Evolutionary conservation across 2,888 invertebrate species (phyloP), one percentile per base, ranked within the genome.

Genomic region (Pandemis heparana): DNA sequence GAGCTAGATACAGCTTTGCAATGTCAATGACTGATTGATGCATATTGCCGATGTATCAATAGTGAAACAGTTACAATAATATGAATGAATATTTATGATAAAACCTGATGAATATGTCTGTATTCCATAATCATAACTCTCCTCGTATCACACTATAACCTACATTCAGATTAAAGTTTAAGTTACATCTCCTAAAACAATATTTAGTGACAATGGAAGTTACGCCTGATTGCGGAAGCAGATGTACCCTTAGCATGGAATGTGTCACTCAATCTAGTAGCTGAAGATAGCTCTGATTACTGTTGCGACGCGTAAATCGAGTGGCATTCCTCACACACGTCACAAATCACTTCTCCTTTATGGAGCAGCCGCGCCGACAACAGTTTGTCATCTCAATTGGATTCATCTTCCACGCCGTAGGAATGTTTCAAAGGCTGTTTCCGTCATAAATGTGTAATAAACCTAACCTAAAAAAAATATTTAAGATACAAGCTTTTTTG

Each of bases 341-440:
- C 77, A 76, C 56, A 68, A 78, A 80, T 78, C 71, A 79, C 77
- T 75, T 76, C 77, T 78, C 81, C 80, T 84, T 84, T 85, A 86
- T 83, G 80, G 84, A 79, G 79, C 79, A 79, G 60, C 68, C 60
- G 56, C 46, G 23, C 68, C 75, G 72, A 71, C 39, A 53, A 18
- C 71, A 60, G 59, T 71, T 72, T 43, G 53, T 68, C 68, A 59
- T 64, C 64, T 63, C 69, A 60, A 74, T 70, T 74, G 51, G 69
- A 70, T 64, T 43, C 51, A 64, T 63, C 65, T 69, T 69, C 59
- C 48, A 65, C 59, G 51, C 69, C 46, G 39, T 68, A 64, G 69
- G 56, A 64, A 46, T 67, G 39, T 53, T 53, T 67, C 48, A 48
- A 53, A 62, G 18, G 48, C 39, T 53, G 38, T 61, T 71, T 71